phyloP scores from a whole-genome alignment of 2,888 invertebrate species.

The Phaonia tiefii region DNA sequence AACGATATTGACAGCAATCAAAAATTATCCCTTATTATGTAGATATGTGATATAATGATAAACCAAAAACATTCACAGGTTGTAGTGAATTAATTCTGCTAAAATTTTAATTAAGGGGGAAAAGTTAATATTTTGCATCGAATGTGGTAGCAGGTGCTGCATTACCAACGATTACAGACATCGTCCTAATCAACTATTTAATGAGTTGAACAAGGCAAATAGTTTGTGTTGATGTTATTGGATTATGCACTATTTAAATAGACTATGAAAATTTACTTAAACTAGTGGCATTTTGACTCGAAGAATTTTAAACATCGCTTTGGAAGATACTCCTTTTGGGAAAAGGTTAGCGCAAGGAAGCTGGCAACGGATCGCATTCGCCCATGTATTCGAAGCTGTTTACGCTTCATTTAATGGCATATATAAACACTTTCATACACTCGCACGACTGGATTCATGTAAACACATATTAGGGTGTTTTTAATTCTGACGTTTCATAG shows the following conservation, averaged over 20 bases:
- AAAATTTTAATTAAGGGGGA: too few relatives aligned
- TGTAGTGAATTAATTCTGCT: too few relatives aligned
- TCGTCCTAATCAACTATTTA: constrained; percentile 50
- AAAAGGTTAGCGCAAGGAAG: not conserved
- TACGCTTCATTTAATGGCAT: constrained; percentile 53
- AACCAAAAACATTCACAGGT: too few relatives aligned
- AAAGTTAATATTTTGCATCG: constrained; percentile 4
- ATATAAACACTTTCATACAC: not conserved
- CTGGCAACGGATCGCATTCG: not conserved
- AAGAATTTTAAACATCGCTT: too few relatives aligned
- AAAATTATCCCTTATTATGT: too few relatives aligned
- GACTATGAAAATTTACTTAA: constrained; percentile 44
- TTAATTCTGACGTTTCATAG: too few relatives aligned
- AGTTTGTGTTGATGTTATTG: not conserved
- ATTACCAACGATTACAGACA: constrained; percentile 9
- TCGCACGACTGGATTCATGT: too few relatives aligned
- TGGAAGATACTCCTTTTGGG: too few relatives aligned
- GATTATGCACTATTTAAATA: constrained; percentile 52
- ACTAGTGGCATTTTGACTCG: constrained; percentile 61
- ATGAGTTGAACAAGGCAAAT: constrained; percentile 4
- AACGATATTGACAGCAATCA: too few relatives aligned
- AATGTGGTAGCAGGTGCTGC: too few relatives aligned
- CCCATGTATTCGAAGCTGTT: constrained; percentile 21
- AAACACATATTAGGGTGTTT: too few relatives aligned
- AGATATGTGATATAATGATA: too few relatives aligned